A percentile compares a stretch with the other conserved stretches of the same genome.
These are phyloP conservation scores for Lontra canadensis DNA, from an alignment of 2,113 vertebrate species.

Conservation along the genomic window DNA sequence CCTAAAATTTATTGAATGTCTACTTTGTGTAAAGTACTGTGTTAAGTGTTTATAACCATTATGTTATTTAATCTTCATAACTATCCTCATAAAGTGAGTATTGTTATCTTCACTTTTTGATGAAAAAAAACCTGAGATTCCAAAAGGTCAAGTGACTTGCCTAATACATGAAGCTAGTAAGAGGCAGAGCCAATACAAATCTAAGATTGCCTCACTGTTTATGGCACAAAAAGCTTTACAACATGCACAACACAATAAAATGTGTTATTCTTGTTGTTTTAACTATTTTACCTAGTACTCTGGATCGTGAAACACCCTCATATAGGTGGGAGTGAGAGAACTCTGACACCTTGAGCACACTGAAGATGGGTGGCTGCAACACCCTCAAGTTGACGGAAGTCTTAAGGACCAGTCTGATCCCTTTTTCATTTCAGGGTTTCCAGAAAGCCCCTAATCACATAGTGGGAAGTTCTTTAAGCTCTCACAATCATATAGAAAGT, in stretches of 20 bases:
- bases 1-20: not conserved
- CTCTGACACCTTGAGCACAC: not conserved
- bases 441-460: not conserved
- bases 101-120: not conserved
- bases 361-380: not conserved
- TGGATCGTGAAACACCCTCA: not conserved
- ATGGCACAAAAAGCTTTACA: not conserved
- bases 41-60: not conserved
- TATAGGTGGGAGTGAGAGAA: not conserved
- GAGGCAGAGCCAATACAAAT: not conserved
- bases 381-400: not conserved
- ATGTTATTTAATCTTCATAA: slow-evolving; percentile 36
- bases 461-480: not conserved
- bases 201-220: not conserved
- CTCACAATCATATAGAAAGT: not conserved
- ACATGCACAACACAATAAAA: not conserved
- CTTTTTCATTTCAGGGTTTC: not conserved
- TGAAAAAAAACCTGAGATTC: not conserved
- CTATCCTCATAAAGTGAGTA: not conserved
- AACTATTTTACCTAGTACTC: not conserved
- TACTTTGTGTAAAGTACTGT: not conserved
- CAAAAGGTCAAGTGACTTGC: not conserved
- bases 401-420: not conserved
- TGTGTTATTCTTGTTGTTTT: not conserved
- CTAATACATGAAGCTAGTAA: not conserved